Base-by-base conservation (phyloP, 2,888 invertebrate species). In the Orchesellides sinensis region DNA sequence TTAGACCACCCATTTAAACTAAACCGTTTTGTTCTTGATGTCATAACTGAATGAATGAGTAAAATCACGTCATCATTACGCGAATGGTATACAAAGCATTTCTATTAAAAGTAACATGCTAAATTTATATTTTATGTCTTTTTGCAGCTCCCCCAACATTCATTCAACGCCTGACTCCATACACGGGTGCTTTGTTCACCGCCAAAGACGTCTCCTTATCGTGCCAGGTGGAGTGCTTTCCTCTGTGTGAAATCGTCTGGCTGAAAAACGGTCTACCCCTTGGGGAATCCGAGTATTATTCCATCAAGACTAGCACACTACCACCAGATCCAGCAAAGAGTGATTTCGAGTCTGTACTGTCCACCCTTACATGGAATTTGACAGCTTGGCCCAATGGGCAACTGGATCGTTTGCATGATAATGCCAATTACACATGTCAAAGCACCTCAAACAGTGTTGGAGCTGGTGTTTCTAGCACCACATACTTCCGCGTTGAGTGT, bases 401-500 rank as follows among this genome's bases (percentile, higher is more conserved):
- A 89, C 92, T 97, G 87, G 95, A 96, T 89, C 93, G 95, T 74
- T 91, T 93, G 66, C 92, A 92, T 6, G 95, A 96, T 91, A 95
- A 95, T 87, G 94, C 94, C 66, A 94, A 94, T 90, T 97, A 96
- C 91, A 95, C 95, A 27, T 97, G 97, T 90, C 92, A 93, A 86
- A 96, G 96, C 83, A 94, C 94, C 4, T 91, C 92, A 54, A 96
- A 96, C 90, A 92, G 92, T 4, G 94, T 95, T 63, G 96, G 97
- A 0, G 91, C 93, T 0, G 94, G 95, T 1, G 96, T 97, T 84
- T 93, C 94, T 88, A 96, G 95, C 89, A 94, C 94, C 75, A 96
- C 96, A 49, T 94, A 94, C 89, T 95, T 97, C 89, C 94, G 95
- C 83, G 96, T 97, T 23, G 96, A 97, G 91, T 97, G 97, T 97